A percentile compares a stretch with the other conserved stretches of the same genome.
Evolutionary conservation across 2,113 vertebrate species (phyloP).

Genomic region (Hippocampus zosterae): DNA sequence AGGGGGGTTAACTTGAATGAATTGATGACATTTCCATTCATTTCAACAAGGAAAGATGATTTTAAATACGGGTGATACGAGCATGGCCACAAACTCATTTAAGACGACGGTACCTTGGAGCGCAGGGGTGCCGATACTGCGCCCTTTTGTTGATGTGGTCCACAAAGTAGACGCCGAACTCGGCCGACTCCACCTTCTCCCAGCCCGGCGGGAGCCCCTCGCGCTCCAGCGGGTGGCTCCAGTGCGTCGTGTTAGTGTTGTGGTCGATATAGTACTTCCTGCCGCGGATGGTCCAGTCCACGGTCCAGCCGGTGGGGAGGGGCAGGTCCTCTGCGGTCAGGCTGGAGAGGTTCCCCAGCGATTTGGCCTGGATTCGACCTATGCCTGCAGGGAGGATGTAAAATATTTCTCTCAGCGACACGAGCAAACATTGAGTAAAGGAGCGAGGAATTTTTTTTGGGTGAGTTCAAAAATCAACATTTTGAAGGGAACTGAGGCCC

Average conservation of each 20-base stretch:
- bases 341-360: conserved; percentile 90
- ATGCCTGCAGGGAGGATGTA: conserved; percentile 75
- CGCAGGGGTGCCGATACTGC: conserved; percentile 93
- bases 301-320: conserved; percentile 92
- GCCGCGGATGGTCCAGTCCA: conserved; percentile 97
- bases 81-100: no score
- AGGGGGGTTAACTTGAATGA: no score
- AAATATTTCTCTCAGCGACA: conserved; percentile 34
- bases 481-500: no score
- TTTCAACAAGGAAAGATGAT: not conserved
- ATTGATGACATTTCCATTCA: no score
- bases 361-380: conserved; percentile 91
- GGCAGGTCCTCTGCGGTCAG: conserved; percentile 85
- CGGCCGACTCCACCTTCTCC: conserved; percentile 92
- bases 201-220: conserved; percentile 95
- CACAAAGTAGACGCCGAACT: conserved; percentile 94
- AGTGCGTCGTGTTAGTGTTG: conserved; percentile 98
- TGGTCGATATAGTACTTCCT: conserved; percentile 97
- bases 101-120: conserved; percentile 80
- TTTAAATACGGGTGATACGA: not conserved
- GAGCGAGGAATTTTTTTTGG: conserved; percentile 15
- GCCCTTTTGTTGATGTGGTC: conserved; percentile 96
- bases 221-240: conserved; percentile 95
- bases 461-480: no score
- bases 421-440: conserved; percentile 21